These are phyloP conservation scores for Notechis scutatus DNA, from an alignment of 2,113 vertebrate species.

Conservation along the genomic window DNA sequence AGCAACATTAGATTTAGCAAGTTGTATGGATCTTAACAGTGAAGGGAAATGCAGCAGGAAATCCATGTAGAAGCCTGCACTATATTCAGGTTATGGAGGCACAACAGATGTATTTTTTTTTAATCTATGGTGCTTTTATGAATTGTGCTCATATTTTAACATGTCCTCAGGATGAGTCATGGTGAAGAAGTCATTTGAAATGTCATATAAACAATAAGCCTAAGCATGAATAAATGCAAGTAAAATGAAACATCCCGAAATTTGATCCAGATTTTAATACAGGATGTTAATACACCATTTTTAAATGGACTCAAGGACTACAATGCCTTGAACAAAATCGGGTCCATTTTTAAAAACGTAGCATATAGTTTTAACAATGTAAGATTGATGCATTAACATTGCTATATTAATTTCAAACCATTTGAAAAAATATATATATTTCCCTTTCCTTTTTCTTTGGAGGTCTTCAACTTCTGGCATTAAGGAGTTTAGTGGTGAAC, in stretches of 20 bases:
- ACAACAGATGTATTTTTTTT: neutral
- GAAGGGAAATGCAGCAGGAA: neutral
- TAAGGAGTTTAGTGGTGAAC: constrained; percentile 65
- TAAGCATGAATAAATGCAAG: neutral
- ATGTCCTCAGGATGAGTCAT: neutral
- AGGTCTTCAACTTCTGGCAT: constrained; percentile 59
- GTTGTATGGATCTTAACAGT: neutral
- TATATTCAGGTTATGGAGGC: neutral
- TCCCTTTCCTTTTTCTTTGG: constrained; percentile 57
- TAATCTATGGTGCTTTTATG: neutral
- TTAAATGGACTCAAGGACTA: neutral
- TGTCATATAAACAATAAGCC: neutral
- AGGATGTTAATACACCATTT: neutral
- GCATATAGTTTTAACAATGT: constrained; percentile 67
- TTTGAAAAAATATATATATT: constrained; percentile 64
- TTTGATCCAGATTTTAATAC: neutral
- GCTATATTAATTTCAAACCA: constrained; percentile 60
- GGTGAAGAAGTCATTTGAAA: neutral
- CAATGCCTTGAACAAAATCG: neutral
- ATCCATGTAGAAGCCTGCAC: neutral
- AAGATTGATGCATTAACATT: constrained; percentile 51
- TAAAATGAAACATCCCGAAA: neutral
- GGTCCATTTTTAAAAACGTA: constrained; percentile 56
- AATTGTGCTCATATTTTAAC: neutral
- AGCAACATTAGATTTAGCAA: neutral